These are phyloP conservation scores for Vimba vimba DNA, from an alignment of 2,113 vertebrate species.

Conservation along the genomic window DNA sequence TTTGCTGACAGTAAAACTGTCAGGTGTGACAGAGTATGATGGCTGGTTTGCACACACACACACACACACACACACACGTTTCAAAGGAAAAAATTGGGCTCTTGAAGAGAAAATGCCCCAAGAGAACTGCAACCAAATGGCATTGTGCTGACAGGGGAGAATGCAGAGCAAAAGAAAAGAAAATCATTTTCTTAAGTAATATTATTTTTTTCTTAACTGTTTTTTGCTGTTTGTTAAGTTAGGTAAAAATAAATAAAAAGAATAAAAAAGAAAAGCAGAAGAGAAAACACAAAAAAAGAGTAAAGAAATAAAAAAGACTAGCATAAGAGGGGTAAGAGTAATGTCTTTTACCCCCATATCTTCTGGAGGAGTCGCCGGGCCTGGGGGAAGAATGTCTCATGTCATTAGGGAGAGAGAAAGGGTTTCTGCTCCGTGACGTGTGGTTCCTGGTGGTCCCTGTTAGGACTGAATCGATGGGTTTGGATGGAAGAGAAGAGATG, in stretches of 20 bases:
- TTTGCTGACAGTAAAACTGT: constrained; percentile 50
- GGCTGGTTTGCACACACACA: constrained; percentile 19
- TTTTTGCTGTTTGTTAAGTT: neutral
- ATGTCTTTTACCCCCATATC: constrained; percentile 69
- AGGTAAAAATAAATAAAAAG: neutral
- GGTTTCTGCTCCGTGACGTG: constrained; percentile 59
- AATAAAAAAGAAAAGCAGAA: constrained; percentile 14
- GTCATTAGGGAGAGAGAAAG: constrained; percentile 62
- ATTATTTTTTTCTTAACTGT: no score
- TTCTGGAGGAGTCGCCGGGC: constrained; percentile 62
- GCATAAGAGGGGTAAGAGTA: constrained; percentile 10
- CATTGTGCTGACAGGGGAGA: neutral
- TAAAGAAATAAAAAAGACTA: neutral
- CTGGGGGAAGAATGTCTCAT: constrained; percentile 66
- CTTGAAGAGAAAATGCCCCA: neutral
- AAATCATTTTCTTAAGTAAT: neutral
- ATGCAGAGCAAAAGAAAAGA: neutral
- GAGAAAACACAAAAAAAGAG: neutral
- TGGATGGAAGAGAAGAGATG: constrained; percentile 56
- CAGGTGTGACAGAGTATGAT: constrained; percentile 38
- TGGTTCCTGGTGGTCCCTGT: constrained; percentile 55
- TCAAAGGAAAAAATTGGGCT: neutral
- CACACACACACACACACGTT: constrained; percentile 16
- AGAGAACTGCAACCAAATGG: neutral
- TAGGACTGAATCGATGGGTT: constrained; percentile 54